phyloP scores from a whole-genome alignment of 2,113 vertebrate genomes.

The Anser brachyrhynchus region DNA sequence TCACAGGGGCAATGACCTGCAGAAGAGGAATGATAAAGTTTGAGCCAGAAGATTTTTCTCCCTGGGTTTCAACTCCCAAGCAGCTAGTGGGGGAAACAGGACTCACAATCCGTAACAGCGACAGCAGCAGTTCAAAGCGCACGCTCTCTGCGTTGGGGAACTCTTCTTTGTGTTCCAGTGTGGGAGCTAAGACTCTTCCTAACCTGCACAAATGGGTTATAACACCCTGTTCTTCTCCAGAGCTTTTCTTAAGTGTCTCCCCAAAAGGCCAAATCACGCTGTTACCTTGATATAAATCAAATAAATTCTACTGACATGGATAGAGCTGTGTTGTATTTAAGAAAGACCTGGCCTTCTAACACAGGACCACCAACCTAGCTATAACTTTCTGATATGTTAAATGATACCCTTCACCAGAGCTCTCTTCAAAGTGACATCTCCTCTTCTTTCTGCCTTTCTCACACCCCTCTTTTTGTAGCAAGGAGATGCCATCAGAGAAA shows the following conservation, averaged over 20 bases:
- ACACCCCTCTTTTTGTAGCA: background rate
- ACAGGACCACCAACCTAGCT: background rate
- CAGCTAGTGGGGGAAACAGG: background rate
- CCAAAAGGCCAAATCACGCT: background rate
- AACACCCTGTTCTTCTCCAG: background rate
- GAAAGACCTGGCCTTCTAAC: background rate
- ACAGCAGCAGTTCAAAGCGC: background rate
- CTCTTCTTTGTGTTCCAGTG: fast-evolving
- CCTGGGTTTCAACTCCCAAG: background rate
- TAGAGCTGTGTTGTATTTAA: background rate
- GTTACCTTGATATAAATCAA: background rate
- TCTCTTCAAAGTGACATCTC: background rate
- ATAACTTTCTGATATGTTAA: background rate
- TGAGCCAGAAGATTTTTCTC: background rate
- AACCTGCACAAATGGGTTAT: background rate
- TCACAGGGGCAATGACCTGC: background rate
- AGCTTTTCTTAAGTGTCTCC: background rate
- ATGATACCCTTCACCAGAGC: background rate
- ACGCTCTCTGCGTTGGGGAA: background rate
- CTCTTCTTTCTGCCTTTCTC: background rate
- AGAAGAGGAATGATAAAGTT: background rate
- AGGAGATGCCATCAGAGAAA: background rate
- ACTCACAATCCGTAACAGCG: background rate
- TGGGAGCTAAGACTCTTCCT: background rate
- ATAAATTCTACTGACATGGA: background rate